A percentile compares a stretch with the other conserved stretches of the same genome.
Conservation (phyloP, 2,113 vertebrate species). For the Tyrannus savana region DNA sequence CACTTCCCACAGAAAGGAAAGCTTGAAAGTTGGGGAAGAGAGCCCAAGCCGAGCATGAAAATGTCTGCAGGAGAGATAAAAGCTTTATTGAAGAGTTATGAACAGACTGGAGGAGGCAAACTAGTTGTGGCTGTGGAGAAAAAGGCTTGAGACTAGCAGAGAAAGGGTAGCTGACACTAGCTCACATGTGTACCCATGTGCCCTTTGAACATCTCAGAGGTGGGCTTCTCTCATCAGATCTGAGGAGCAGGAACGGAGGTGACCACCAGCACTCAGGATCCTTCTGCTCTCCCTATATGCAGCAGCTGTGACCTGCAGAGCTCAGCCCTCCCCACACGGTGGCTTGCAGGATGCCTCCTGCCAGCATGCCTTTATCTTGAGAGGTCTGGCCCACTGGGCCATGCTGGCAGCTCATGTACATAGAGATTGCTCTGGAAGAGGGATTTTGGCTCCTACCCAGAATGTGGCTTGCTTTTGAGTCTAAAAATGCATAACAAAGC, state of each 20-base stretch:
- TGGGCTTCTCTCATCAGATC: not conserved
- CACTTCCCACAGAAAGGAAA: not conserved
- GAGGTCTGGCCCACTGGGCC: not conserved
- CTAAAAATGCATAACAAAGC: not conserved
- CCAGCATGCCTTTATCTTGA: not conserved
- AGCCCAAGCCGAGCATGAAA: not conserved
- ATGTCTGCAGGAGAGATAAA: not conserved
- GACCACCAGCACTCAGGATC: not conserved
- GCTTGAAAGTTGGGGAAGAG: not conserved
- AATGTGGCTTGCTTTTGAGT: not conserved
- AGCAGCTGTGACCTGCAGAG: not conserved
- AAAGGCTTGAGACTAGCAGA: not conserved
- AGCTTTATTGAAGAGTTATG: not conserved
- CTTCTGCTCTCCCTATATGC: fast-evolving
- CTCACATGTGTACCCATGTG: fast-evolving
- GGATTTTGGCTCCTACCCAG: not conserved
- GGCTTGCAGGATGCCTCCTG: not conserved
- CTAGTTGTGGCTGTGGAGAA: not conserved
- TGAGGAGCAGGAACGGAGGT: not conserved
- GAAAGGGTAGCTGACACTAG: not conserved
- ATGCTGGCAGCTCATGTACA: not conserved
- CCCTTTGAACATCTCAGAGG: not conserved
- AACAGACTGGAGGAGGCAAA: not conserved
- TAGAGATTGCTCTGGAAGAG: not conserved
- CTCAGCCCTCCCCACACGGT: not conserved